Base-by-base conservation (phyloP, 1,140 invertebrate species). In the Diplogasteroides magnus region DNA sequence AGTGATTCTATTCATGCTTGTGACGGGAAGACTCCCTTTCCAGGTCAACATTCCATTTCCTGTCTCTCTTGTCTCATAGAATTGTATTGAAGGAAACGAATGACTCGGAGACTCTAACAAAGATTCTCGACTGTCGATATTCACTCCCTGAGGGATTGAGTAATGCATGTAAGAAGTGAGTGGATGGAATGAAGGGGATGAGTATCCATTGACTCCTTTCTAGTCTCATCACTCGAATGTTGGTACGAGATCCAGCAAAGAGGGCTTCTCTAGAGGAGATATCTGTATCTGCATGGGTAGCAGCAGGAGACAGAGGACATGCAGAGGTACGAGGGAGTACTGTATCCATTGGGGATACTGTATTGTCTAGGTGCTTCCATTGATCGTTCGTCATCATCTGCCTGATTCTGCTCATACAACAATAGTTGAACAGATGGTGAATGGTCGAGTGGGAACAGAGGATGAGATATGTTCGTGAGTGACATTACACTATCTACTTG, bases 71-170 rank as follows among this genome's bases (percentile, higher is more conserved):
- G n/a, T n/a, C n/a, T n/a, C n/a, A n/a, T n/a, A n/a, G n/a, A n/a
- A n/a, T n/a, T n/a, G n/a, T n/a, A 6, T 48, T 48, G 37, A 11
- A 48, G 86, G 95, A 98, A 86, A 93, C 94, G 27, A 98, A 97
- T 85, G 96, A 98, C 83, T 97, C 93, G 80, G 96, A 98, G 87
- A 98, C 96, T 0, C 85, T 98, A 19, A 98, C 94, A 1, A 97
- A 96, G 92, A 98, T 98, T 73, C 95, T 98, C 91, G 96, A 98
- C 83, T 97, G 94, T 86, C 97, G 96, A 87, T 98, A 97, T 83
- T 90, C 90, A 61, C 90, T 97, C 77, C 94, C 95, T 66, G 82
- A 87, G 29, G 90, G 94, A 84, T 89, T 98, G 29, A 93, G 92
- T n/a, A 85, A 87, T 26, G 88, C 88, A 68, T 97, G 94, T 84